These are phyloP conservation scores for Centropyge bicolor DNA, from an alignment of 2,797 vertebrate genomes.

Conservation along the genomic window DNA sequence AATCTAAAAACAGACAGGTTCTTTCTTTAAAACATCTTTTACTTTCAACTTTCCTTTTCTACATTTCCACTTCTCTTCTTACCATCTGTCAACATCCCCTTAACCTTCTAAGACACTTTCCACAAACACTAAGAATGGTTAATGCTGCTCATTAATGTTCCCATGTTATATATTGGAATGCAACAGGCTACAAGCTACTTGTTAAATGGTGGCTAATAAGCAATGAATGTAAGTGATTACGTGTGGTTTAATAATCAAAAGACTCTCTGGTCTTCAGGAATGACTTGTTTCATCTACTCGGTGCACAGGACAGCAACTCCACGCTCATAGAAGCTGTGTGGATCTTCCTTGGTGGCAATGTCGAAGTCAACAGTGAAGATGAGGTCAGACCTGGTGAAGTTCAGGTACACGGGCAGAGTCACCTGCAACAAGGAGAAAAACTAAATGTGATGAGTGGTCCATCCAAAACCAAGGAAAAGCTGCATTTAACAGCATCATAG, in stretches of 20 bases:
- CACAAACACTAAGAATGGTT: constrained; percentile 37
- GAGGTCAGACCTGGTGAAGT: constrained; percentile 97
- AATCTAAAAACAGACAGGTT: constrained; percentile 78
- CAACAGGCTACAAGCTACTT: constrained; percentile 50
- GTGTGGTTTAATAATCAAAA: constrained; percentile 11
- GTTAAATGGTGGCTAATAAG: constrained; percentile 39
- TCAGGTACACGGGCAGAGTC: constrained; percentile 97
- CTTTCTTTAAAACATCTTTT: constrained; percentile 71
- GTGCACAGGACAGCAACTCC: constrained; percentile 97
- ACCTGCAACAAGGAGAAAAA: constrained; percentile 83
- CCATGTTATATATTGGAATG: constrained; percentile 45
- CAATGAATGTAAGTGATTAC: constrained; percentile 44
- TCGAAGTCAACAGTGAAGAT: constrained; percentile 99
- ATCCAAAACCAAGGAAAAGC: background rate
- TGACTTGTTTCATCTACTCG: constrained; percentile 82
- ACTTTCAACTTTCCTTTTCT: constrained; percentile 52
- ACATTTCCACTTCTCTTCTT: constrained; percentile 16
- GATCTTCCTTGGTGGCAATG: constrained; percentile 97
- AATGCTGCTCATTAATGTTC: constrained; percentile 38
- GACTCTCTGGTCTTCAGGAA: constrained; percentile 19
- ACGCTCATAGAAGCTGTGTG: constrained; percentile 97
- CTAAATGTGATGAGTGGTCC: background rate
- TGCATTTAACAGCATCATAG: background rate
- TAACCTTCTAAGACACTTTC: constrained; percentile 67
- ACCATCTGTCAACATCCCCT: constrained; percentile 70